Percentiles rank a stretch among this genome's conserved stretches.
phyloP scores from a whole-genome alignment of 2,888 invertebrate genomes.

The Argyresthia goedartella region DNA sequence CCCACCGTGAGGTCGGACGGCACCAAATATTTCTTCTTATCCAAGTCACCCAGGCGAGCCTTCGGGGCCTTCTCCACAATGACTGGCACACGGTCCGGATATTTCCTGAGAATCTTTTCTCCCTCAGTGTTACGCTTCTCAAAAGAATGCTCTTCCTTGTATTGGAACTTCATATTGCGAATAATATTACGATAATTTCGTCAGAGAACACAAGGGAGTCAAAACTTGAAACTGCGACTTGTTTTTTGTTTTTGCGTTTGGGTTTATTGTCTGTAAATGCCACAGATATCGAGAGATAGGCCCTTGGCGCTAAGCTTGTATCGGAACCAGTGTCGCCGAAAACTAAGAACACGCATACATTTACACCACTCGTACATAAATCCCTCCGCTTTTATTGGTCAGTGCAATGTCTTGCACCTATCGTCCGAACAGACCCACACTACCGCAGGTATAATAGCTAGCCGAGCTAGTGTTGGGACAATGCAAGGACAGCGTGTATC shows the following conservation, averaged over 20 bases:
- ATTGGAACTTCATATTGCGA: conserved; percentile 91
- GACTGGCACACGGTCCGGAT: conserved; percentile 96
- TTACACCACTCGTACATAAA: too few relatives aligned
- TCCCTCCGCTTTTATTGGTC: too few relatives aligned
- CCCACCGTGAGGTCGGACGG: conserved; percentile 96
- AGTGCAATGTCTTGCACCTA: too few relatives aligned
- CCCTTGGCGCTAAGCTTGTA: too few relatives aligned
- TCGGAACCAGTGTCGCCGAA: too few relatives aligned
- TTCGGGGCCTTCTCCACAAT: conserved; percentile 98
- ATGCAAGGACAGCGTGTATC: too few relatives aligned
- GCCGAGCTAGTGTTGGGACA: too few relatives aligned
- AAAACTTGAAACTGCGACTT: conserved; percentile 53
- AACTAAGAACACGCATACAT: too few relatives aligned
- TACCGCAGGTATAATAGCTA: too few relatives aligned
- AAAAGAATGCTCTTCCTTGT: conserved; percentile 97
- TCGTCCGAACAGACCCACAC: too few relatives aligned
- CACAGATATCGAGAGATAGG: too few relatives aligned
- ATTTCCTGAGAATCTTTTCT: conserved; percentile 95
- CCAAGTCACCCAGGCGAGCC: conserved; percentile 93
- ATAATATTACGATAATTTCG: conserved; percentile 41
- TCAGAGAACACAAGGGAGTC: conserved; percentile 29
- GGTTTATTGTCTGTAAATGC: conserved; percentile 47
- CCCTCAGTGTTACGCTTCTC: conserved; percentile 97
- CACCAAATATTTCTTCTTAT: conserved; percentile 97
- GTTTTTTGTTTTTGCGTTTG: conserved; percentile 71